These are phyloP conservation scores for Eueremaeus valkanovi DNA, from an alignment of 2,888 invertebrate genomes.

Conservation along the genomic window DNA sequence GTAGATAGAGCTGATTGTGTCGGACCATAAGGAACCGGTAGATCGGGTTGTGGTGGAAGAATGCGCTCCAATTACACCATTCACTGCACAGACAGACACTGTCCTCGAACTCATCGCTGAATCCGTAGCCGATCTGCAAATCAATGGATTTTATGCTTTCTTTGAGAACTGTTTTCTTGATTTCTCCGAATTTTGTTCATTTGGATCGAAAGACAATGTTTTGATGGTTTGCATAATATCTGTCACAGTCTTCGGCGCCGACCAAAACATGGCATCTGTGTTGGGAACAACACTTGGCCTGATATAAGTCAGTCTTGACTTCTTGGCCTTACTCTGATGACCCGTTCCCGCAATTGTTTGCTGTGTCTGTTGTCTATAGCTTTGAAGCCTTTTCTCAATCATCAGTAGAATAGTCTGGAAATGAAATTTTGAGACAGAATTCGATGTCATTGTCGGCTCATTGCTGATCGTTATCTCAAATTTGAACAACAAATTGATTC, in stretches of 20 bases:
- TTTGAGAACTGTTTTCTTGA: neutral
- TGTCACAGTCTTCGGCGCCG: neutral
- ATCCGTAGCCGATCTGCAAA: neutral
- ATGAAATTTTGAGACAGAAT: too few relatives aligned
- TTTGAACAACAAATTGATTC: too few relatives aligned
- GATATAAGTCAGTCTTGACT: neutral
- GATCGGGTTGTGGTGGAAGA: slow-evolving; percentile 25
- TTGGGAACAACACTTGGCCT: neutral
- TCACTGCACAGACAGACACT: slow-evolving; percentile 17
- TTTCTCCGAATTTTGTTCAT: too few relatives aligned
- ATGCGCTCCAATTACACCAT: slow-evolving; percentile 23
- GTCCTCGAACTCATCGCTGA: neutral
- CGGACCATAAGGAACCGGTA: slow-evolving; percentile 15
- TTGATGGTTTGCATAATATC: neutral
- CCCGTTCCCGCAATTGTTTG: too few relatives aligned
- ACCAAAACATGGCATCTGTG: neutral
- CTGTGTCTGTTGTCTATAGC: too few relatives aligned
- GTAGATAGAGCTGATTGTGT: neutral
- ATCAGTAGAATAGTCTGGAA: too few relatives aligned
- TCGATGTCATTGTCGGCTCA: too few relatives aligned
- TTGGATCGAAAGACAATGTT: neutral
- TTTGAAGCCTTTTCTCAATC: too few relatives aligned
- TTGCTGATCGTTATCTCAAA: too few relatives aligned
- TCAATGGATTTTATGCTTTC: neutral
- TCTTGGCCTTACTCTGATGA: neutral